Evolutionary conservation across 2,797 vertebrate genomes (phyloP), one percentile per base, ranked within the genome.

Genomic region (Platalea minor): DNA sequence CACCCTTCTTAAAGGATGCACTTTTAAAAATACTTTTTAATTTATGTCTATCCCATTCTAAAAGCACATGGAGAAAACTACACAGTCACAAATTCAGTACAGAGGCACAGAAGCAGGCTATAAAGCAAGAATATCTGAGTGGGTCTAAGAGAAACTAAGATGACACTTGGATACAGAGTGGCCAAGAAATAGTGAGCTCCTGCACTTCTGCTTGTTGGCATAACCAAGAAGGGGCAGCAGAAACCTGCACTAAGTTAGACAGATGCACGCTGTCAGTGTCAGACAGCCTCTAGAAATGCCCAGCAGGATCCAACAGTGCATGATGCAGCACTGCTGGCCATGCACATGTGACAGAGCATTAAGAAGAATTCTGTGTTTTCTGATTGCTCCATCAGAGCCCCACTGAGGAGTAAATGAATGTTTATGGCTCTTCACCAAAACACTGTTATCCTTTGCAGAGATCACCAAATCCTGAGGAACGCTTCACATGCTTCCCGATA

Each of bases 291-390:
- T 25, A 48, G 33, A 48, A 33, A 56, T 1, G 15, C n/a, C 20
- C 9, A 3, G 51, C 31, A 18, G 57, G 45, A 41, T 26, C 13
- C 39, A n/a, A 5, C 3, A 2, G 46, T 5, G 17, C 1, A 3
- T 31, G 45, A 45, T 10, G 5, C 43, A 29, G 64, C 57, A 26
- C 37, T 41, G 31, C 54, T 31, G 33, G 41, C 54, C 60, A 24
- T 0, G 9, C 31, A 45, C 24, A 14, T 0, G 9, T 14, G 50
- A 46, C 37, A 41, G 31, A 37, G 46, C 45, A 43, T 20, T 10
- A 25, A 28, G 29, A 79, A 41, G 10, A 60, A 67, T 11, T 39
- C 39, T 12, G 2, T 29, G 63, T 39, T 75, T 70, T 46, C 56
- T 7, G 17, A 25, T 37, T 29, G 48, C 48, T 80, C 56, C 41